Evolutionary conservation across 2,113 vertebrate species (phyloP).

Genomic region (Bubo bubo): DNA sequence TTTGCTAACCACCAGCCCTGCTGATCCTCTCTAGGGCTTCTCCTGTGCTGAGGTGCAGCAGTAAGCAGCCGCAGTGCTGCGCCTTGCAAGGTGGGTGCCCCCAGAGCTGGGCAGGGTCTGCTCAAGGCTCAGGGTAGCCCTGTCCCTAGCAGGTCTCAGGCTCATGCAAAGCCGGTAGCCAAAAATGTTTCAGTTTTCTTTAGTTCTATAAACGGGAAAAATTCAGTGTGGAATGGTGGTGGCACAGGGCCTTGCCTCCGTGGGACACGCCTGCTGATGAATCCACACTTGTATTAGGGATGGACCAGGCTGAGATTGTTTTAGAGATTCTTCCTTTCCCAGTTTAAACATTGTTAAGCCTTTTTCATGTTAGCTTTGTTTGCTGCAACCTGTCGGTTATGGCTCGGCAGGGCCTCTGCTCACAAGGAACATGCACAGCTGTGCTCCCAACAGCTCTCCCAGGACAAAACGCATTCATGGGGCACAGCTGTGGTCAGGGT

Average conservation of each 20-base stretch:
- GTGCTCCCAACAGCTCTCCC: not conserved
- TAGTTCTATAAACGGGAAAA: not conserved
- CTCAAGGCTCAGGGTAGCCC: not conserved
- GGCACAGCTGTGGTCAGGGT: not conserved
- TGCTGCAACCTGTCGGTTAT: not conserved
- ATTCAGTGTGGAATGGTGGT: not conserved
- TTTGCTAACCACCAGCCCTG: not conserved
- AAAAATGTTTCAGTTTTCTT: not conserved
- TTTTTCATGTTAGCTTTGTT: not conserved
- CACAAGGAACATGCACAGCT: not conserved
- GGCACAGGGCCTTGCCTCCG: not conserved
- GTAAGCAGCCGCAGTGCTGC: not conserved
- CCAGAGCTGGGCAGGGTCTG: not conserved
- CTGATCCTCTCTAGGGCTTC: fast-evolving
- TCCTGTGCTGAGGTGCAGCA: not conserved
- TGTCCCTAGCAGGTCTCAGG: not conserved
- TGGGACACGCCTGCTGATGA: not conserved
- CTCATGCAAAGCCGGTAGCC: not conserved
- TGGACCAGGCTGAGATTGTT: not conserved
- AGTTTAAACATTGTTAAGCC: not conserved
- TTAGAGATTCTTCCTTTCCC: not conserved
- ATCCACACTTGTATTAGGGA: not conserved
- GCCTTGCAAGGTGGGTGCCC: fast-evolving
- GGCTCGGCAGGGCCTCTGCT: not conserved
- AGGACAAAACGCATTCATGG: not conserved